Conservation (phyloP, 1,140 invertebrate species). For the Panonychus citri region DNA sequence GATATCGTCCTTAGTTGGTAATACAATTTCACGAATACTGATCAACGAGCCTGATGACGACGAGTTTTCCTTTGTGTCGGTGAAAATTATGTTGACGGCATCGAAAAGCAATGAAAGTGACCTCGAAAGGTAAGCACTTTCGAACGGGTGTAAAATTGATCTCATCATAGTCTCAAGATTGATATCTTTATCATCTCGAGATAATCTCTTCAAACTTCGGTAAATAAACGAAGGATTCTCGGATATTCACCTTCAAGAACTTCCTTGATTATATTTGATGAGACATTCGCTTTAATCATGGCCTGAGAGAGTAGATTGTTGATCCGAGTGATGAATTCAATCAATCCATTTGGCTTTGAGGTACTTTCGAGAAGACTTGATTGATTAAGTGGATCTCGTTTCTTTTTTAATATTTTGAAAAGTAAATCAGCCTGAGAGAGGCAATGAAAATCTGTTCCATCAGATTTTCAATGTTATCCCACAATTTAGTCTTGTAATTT, state of each 20-base stretch:
- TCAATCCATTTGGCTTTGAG: conserved; percentile 1
- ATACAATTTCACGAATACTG: neutral
- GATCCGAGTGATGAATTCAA: conserved; percentile 15
- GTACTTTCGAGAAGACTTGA: conserved; percentile 28
- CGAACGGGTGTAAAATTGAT: conserved; percentile 37
- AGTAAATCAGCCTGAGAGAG: conserved; percentile 32
- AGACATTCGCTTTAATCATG: conserved; percentile 14
- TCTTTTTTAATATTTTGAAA: conserved; percentile 29
- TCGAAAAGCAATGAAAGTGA: conserved; percentile 59
- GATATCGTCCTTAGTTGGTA: conserved; percentile 9
- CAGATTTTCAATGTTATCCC: conserved; percentile 50
- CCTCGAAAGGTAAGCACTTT: conserved; percentile 61
- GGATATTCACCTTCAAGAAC: conserved; percentile 69
- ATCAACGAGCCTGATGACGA: neutral
- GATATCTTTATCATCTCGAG: conserved; percentile 18
- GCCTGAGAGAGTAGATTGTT: conserved; percentile 11
- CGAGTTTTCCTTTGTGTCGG: conserved; percentile 24
- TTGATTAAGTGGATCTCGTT: conserved; percentile 29
- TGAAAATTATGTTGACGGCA: conserved; percentile 60
- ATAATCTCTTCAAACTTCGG: conserved; percentile 36
- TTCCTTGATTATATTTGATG: conserved; percentile 48
- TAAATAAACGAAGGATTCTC: conserved; percentile 44
- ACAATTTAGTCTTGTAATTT: conserved; percentile 43
- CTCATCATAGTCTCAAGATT: conserved; percentile 26
- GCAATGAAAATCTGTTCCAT: conserved; percentile 40